A percentile compares a stretch with the other conserved stretches of the same genome.
phyloP scores from a whole-genome alignment of 2,113 vertebrate genomes.

The Oryzias celebensis region DNA sequence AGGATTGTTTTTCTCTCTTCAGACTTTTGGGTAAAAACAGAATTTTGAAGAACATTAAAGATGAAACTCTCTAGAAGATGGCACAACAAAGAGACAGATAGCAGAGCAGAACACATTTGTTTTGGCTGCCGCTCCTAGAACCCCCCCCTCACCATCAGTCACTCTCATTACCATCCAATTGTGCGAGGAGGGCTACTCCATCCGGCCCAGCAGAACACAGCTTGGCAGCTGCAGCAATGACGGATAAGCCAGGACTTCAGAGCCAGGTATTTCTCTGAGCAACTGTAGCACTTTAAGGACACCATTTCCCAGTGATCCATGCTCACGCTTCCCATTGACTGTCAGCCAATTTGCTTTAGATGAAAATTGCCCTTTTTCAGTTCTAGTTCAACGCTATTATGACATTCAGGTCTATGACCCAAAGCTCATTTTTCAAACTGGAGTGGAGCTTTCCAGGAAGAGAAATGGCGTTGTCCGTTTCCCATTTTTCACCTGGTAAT shows the following conservation, averaged over 20 bases:
- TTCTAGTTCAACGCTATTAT: constrained; percentile 33
- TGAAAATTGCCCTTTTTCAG: constrained; percentile 30
- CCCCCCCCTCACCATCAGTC: constrained; percentile 45
- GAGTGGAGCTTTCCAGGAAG: no score
- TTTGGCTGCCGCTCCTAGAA: constrained; percentile 47
- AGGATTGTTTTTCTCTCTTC: no score
- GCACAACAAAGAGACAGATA: constrained; percentile 3
- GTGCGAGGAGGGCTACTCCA: constrained; percentile 54
- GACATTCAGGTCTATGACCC: constrained; percentile 4
- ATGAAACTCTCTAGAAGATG: background rate
- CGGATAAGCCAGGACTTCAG: constrained; percentile 44
- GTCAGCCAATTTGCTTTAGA: constrained; percentile 26
- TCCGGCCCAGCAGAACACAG: constrained; percentile 51
- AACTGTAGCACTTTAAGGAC: constrained; percentile 21
- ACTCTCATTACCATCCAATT: constrained; percentile 70
- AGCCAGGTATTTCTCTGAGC: constrained; percentile 40
- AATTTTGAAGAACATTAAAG: no score
- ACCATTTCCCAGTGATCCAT: constrained; percentile 37
- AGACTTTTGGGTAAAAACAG: no score
- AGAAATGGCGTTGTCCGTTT: background rate
- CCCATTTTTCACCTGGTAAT: no score
- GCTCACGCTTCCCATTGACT: constrained; percentile 44
- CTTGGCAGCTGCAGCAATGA: constrained; percentile 48
- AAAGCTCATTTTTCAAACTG: background rate
- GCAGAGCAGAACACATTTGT: constrained; percentile 33